Evolutionary conservation across 2,797 vertebrate species (phyloP), one percentile per base, ranked within the genome.

Genomic region (Semotilus atromaculatus): DNA sequence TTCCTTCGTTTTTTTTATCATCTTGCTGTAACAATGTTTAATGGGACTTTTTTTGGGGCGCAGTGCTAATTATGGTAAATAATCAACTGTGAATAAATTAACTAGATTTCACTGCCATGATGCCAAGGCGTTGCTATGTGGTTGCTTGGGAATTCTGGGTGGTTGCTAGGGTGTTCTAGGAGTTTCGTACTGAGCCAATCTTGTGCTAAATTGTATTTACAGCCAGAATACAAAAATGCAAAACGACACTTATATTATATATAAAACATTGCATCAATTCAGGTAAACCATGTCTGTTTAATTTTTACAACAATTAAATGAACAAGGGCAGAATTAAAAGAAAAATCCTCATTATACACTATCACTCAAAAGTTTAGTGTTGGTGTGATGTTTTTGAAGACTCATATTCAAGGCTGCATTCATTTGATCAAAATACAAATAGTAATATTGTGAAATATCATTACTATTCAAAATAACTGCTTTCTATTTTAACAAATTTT

Each of bases 31-130:
- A 68, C 53, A 64, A 78, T 45, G 11, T 68, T 66, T 26, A 68
- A 68, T 80, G 40, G 40, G 62, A 66, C 6, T 0, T 48, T 51
- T 77, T 77, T 38, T n/a, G 29, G 48, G 16, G 5, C 5, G 5
- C 55, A 60, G 21, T 34, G 45, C 45, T 74, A 74, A 74, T 34
- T 55, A 34, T 36, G 34, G 48, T 75, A 75, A 31, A 55, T 75
- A 75, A 55, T 64, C 18, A 60, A 64, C 75, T 78, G 36, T 78
- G 58, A 64, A 78, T 43, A 23, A 78, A 78, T 64, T 5, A 64
- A 31, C 58, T 29, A 26, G n/a, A 78, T 64, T 78, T 38, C 48
- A 4, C 7, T 26, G 14, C 23, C 7, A 29, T 26, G 40, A 26
- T 71, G 40, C 14, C 43, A 45, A 19, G 14, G n/a, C 0, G 3